Percentiles rank a stretch among this genome's conserved stretches.
These are phyloP conservation scores for Auanema freiburgensis DNA, from an alignment of 2,888 invertebrate species.

Conservation along the genomic window DNA sequence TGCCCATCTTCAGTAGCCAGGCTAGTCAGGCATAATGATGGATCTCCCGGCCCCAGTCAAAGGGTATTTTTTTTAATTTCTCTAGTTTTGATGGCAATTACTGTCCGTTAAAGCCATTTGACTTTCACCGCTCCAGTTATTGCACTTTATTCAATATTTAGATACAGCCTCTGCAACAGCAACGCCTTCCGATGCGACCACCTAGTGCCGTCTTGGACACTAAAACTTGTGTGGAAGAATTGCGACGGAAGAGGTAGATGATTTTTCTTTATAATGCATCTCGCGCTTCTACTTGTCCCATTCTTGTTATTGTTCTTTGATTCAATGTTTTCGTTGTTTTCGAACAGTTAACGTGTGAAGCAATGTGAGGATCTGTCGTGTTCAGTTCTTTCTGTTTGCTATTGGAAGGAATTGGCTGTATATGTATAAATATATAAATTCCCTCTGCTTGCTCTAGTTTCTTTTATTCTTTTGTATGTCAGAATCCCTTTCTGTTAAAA, in stretches of 20 bases:
- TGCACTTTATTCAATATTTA: constrained; percentile 5
- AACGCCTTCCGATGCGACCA: constrained; percentile 38
- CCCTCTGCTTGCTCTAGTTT: neutral
- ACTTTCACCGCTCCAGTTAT: neutral
- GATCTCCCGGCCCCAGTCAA: constrained; percentile 39
- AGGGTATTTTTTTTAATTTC: constrained; percentile 2
- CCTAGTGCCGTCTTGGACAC: constrained; percentile 45
- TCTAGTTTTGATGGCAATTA: neutral
- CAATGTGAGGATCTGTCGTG: no score
- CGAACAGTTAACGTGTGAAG: neutral
- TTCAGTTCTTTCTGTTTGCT: constrained; percentile 1
- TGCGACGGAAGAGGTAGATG: constrained; percentile 53
- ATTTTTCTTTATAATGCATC: neutral
- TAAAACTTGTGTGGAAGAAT: constrained; percentile 55
- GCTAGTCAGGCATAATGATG: constrained; percentile 40
- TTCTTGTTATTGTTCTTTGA: neutral
- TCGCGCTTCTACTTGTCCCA: neutral
- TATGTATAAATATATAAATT: no score
- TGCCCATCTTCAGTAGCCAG: constrained; percentile 26
- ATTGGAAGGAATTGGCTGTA: no score
- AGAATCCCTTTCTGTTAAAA: neutral
- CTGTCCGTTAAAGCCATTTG: neutral
- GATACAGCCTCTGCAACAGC: neutral
- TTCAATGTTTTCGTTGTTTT: neutral
- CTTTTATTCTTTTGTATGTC: neutral